Evolutionary conservation across 2,113 vertebrate species (phyloP).

Genomic region (Rhineura floridana): DNA sequence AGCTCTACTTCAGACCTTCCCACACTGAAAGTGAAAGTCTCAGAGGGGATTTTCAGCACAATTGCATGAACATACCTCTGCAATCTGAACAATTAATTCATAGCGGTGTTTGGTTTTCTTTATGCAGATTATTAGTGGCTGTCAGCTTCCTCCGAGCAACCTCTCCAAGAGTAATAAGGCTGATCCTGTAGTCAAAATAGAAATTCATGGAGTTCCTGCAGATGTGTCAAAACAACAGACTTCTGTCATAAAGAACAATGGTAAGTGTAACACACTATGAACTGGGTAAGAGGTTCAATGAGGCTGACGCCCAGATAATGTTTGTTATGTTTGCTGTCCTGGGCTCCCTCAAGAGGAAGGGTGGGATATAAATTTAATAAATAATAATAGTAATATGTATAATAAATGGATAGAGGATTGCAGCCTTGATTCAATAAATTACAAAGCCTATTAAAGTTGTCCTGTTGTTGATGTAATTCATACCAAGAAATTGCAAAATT

Average conservation of each 20-base stretch:
- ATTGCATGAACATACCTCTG: background rate
- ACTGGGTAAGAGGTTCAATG: background rate
- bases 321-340: too few relatives aligned
- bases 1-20: too few relatives aligned
- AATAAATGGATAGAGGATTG: too few relatives aligned
- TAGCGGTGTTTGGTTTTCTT: constrained; percentile 23
- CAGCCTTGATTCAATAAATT: background rate
- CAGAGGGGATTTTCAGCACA: too few relatives aligned
- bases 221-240: constrained; percentile 78
- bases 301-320: too few relatives aligned
- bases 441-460: constrained; percentile 1
- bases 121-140: constrained; percentile 85
- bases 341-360: too few relatives aligned
- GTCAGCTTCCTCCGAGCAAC: constrained; percentile 76
- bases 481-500: background rate
- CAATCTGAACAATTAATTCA: background rate
- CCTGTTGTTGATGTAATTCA: background rate
- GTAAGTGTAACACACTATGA: constrained; percentile 70
- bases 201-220: constrained; percentile 80
- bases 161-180: constrained; percentile 71
- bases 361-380: too few relatives aligned
- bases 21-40: too few relatives aligned
- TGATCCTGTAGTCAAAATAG: constrained; percentile 80
- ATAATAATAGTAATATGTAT: too few relatives aligned
- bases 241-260: constrained; percentile 80